Evolutionary conservation across 2,797 vertebrate species (phyloP), one percentile per base, ranked within the genome.

Genomic region (Gymnoscopelus braueri): DNA sequence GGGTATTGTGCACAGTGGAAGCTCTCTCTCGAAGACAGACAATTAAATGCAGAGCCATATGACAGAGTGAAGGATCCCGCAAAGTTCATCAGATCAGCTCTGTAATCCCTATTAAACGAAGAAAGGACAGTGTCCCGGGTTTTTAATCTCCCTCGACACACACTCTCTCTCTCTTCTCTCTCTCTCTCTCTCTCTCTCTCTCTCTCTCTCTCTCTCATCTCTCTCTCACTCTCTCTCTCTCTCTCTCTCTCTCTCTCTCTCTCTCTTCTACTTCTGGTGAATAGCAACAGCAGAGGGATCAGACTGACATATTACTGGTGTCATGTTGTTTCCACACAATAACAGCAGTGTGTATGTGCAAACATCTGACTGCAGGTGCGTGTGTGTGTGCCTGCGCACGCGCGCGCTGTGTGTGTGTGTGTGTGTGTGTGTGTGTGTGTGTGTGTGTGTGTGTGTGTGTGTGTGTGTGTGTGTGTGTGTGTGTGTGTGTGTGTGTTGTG

Each of bases 21-120:
- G 67, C 75, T 44, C 39, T 44, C 83, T 86, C 82, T 87, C 82
- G 75, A 81, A 88, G 85, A 78, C 79, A 79, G 75, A 14, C 90
- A 90, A 92, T 91, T 90, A 91, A 90, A 91, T 86, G 80, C 80
- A 81, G 79, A 91, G 88, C 84, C 84, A 77, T 77, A 79, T 82
- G 88, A 90, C 74, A 44, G 87, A 87, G 85, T 66, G 24, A 79
- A 72, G 79, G 85, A 89, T 87, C 84, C 77, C 11, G 82, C 80
- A 87, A 80, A 89, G 89, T 84, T 87, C 88, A 89, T 87, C 85
- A 86, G 86, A 92, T 92, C 84, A 83, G 82, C 63, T 57, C 82
- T 52, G 79, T 91, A 91, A 92, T 89, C 90, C 88, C 83, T 79
- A 65, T 87, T 87, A 91, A 90, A 90, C 83, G 72, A 88, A 81